These are phyloP conservation scores for Oreohelix idahoensis DNA, from an alignment of 1,140 invertebrate genomes.

Conservation along the genomic window DNA sequence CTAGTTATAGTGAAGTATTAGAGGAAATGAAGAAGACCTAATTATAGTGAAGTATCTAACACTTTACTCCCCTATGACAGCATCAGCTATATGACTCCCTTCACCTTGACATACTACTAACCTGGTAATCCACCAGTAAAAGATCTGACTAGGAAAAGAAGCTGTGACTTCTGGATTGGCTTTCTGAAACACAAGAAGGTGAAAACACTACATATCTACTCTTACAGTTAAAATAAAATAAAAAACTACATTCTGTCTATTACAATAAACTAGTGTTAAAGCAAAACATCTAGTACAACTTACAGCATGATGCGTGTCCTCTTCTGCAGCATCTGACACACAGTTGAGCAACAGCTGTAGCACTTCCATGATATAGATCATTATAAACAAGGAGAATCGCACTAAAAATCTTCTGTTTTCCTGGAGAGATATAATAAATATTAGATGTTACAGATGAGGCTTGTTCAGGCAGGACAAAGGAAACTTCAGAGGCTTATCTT, in stretches of 20 bases:
- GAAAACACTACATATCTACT: not conserved
- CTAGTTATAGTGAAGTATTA: no score
- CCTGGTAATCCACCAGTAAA: conserved; percentile 92
- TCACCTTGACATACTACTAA: conserved; percentile 52
- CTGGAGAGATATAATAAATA: not conserved
- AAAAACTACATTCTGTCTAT: no score
- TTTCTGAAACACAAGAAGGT: conserved; percentile 76
- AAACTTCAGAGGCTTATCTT: no score
- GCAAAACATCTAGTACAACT: not conserved
- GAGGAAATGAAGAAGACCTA: no score
- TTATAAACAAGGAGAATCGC: not conserved
- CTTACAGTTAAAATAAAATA: no score
- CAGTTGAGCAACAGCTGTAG: conserved; percentile 15
- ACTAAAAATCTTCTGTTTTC: conserved; percentile 1
- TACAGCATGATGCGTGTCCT: not conserved
- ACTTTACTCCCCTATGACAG: no score
- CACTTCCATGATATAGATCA: conserved; percentile 15
- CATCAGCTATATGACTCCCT: no score
- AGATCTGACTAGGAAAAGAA: conserved; percentile 88
- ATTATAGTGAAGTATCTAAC: no score
- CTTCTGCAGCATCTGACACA: not conserved
- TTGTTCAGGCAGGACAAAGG: no score
- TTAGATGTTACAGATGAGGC: no score
- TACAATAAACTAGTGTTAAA: no score
- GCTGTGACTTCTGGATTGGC: conserved; percentile 88